A percentile compares a stretch with the other conserved stretches of the same genome.
Evolutionary conservation across 2,797 vertebrate species (phyloP).

Genomic region (Cetoscarus ocellatus): DNA sequence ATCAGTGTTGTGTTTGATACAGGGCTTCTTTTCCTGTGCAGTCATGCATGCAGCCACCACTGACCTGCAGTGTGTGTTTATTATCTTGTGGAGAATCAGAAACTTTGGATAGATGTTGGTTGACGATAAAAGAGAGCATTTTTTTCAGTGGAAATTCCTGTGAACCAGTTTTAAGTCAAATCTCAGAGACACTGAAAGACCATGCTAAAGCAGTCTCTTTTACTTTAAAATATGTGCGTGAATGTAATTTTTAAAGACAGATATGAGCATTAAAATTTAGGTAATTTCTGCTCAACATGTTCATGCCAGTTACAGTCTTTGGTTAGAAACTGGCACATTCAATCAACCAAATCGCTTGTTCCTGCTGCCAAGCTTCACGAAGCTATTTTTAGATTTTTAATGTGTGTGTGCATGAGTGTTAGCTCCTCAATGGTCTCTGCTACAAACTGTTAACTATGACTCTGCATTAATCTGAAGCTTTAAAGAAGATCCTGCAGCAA

Average conservation of each 20-base stretch:
- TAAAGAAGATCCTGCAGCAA: no score
- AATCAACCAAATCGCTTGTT: background rate
- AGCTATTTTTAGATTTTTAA: background rate
- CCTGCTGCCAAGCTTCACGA: background rate
- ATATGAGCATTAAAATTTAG: background rate
- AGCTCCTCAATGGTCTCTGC: background rate
- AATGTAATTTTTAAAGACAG: background rate
- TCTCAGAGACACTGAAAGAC: background rate
- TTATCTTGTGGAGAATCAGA: slow-evolving; percentile 1
- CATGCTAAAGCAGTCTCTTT: background rate
- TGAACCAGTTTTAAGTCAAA: slow-evolving; percentile 1
- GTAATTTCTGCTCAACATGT: background rate
- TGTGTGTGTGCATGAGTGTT: background rate
- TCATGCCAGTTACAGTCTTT: background rate
- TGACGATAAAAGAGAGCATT: background rate
- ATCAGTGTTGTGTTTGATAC: no score
- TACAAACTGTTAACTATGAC: background rate
- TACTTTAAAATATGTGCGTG: no score
- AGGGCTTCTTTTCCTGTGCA: background rate
- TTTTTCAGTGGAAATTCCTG: slow-evolving; percentile 29
- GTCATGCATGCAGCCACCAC: background rate
- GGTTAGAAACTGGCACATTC: background rate
- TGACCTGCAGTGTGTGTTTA: background rate
- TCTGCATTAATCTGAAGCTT: background rate
- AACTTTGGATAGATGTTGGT: background rate